Evolutionary conservation across 2,888 invertebrate species (phyloP).

Genomic region (Tenthredo amoena): DNA sequence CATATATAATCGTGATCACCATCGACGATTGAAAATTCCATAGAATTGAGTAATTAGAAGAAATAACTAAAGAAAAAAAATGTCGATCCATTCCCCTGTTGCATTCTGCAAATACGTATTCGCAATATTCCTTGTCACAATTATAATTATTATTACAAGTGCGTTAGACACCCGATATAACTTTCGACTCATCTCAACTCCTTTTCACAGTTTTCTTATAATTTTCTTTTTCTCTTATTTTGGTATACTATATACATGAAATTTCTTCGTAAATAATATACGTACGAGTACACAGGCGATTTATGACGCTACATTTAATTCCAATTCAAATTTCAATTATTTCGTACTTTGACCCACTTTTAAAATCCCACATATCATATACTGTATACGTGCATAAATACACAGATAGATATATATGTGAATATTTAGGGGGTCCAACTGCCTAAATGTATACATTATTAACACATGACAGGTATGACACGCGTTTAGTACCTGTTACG

Average conservation of each 20-base stretch:
- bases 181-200: not conserved
- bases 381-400: no score
- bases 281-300: no score
- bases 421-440: not conserved
- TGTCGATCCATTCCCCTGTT: not conserved
- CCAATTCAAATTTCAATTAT: not conserved
- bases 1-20: not conserved
- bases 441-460: not conserved
- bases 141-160: no score
- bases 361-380: not conserved
- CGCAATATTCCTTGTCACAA: no score
- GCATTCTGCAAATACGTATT: not conserved
- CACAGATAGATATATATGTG: no score
- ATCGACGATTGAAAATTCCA: not conserved
- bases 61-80: no score
- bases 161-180: not conserved
- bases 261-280: not conserved
- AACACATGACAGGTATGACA: not conserved
- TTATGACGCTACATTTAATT: no score
- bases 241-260: not conserved
- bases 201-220: not conserved
- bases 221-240: not conserved
- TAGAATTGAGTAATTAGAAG: not conserved
- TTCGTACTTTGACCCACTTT: not conserved
- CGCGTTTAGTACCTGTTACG: conserved; percentile 1